Base-by-base conservation (phyloP, 2,888 invertebrate species). In the Caenorhabditis sulstoni region DNA sequence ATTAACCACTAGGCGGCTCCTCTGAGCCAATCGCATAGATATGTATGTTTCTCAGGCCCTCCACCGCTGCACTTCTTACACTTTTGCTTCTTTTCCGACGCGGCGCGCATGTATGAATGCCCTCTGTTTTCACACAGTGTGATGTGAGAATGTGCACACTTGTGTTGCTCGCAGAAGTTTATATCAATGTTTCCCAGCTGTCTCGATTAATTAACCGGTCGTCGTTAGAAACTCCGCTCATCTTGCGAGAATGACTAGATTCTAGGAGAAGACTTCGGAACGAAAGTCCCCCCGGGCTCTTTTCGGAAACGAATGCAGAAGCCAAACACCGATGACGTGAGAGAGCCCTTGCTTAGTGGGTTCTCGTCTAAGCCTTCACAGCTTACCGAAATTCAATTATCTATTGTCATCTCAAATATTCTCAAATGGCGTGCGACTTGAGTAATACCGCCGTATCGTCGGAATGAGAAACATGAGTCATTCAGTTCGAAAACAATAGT, bases 1-100 rank as follows among this genome's bases (percentile, higher is more conserved):
- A 61, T 68, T 53, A 68, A 59, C 59, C 50, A 45, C 29, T 29
- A 11, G 55, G 29, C 55, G 29, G 29, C 29, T 29, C 41, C 50
- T 41, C 22, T n/a, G 18, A 47, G 47, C 47, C 47, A 47, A 47
- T 47, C 8, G 49, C 22, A 14, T 22, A 23, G 50, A 50, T 59
- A 29, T 68, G 66, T 68, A 61, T 68, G 68, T 68, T 53, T 68
- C 20, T 68, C 44, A 29, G 4, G 4, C 29, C 29, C 7, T 45
- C 52, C 59, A 44, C 29, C 29, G 47, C 49, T 22, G 8, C 20
- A 7, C 49, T 37, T 37, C 35, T 62, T 70, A 70, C 70, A 70
- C 70, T 70, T 49, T 61, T 29, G 20, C 7, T 29, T 29, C 29
- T 29, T 7, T 29, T 29, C 29, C 29, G 29, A 29, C 29, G 7